Evolutionary conservation across 1,140 invertebrate genomes (phyloP).

Genomic region (Zaprionus capensis): DNA sequence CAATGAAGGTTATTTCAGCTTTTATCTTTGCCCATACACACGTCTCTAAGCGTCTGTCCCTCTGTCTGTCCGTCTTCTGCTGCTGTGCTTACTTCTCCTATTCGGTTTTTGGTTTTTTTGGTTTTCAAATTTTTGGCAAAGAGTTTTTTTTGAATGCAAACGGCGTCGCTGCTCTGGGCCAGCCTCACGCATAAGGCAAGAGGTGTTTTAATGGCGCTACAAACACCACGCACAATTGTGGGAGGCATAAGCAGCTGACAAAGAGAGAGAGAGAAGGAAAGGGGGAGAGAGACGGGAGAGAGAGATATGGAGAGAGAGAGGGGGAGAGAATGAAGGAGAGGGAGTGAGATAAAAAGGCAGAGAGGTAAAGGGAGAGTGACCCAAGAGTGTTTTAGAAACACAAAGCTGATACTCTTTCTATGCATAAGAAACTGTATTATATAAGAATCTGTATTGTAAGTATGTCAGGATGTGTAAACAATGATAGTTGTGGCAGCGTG

Average conservation of each 20-base stretch:
- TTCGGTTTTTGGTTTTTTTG: constrained; percentile 9
- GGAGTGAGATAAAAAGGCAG: too few relatives aligned
- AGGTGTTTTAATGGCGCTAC: constrained; percentile 33
- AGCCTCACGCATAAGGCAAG: constrained; percentile 1
- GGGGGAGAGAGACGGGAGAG: background rate
- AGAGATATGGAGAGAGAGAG: background rate
- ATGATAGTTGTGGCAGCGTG: too few relatives aligned
- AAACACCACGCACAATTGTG: constrained; percentile 71
- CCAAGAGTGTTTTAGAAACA: too few relatives aligned
- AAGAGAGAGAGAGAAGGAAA: background rate
- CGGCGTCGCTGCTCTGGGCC: background rate
- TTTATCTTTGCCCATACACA: constrained; percentile 56
- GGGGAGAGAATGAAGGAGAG: background rate
- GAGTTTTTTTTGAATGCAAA: constrained; percentile 6
- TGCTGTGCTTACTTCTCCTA: constrained; percentile 16
- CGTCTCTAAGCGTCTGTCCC: constrained; percentile 36
- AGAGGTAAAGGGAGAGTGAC: too few relatives aligned
- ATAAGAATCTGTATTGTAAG: too few relatives aligned
- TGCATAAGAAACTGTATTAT: too few relatives aligned
- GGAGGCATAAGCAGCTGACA: constrained; percentile 35
- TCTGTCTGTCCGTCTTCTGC: constrained; percentile 31
- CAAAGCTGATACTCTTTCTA: background rate
- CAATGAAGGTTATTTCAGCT: constrained; percentile 78
- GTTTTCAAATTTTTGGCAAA: constrained; percentile 27
- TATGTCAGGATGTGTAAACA: too few relatives aligned